Percentiles rank a stretch among this genome's conserved stretches.
phyloP scores from a whole-genome alignment of 1,140 invertebrate genomes.

The Sesamia nonagrioides region DNA sequence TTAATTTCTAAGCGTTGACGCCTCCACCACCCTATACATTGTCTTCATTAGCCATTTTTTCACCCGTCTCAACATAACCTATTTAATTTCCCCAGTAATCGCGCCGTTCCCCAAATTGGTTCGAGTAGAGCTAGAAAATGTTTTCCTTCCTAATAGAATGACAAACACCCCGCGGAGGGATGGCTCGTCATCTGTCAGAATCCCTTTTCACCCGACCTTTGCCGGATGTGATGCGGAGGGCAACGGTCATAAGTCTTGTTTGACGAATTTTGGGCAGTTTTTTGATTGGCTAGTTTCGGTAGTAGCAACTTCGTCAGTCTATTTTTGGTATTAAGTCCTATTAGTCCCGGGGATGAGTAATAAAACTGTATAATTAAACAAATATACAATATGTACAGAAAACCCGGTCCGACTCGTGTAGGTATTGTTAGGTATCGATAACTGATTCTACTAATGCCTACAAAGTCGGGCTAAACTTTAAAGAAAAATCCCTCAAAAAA shows the following conservation, averaged over 20 bases:
- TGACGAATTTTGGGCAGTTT: not conserved
- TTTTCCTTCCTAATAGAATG: slow-evolving; percentile 74
- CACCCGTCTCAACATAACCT: not conserved
- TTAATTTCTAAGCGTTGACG: too few relatives aligned
- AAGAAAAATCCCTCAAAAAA: too few relatives aligned
- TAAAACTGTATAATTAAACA: too few relatives aligned
- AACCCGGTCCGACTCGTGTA: too few relatives aligned
- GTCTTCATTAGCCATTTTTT: too few relatives aligned
- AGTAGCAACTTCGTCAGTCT: too few relatives aligned
- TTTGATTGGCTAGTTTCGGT: not conserved
- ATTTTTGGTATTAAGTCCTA: too few relatives aligned
- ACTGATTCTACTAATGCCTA: too few relatives aligned
- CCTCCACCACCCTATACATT: not conserved
- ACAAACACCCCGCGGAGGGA: slow-evolving; percentile 66
- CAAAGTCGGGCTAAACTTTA: too few relatives aligned
- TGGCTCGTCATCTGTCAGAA: slow-evolving; percentile 70
- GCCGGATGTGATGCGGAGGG: slow-evolving; percentile 1
- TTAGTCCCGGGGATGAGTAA: too few relatives aligned
- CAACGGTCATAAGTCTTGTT: slow-evolving; percentile 7
- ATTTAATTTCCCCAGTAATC: slow-evolving; percentile 38
- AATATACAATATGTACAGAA: too few relatives aligned
- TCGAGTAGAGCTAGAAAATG: slow-evolving; percentile 57
- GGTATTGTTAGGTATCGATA: too few relatives aligned
- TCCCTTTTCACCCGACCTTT: slow-evolving; percentile 53
- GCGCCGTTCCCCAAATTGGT: slow-evolving; percentile 53